Base-by-base conservation (phyloP, 1,140 invertebrate species). In the Myzus persicae region DNA sequence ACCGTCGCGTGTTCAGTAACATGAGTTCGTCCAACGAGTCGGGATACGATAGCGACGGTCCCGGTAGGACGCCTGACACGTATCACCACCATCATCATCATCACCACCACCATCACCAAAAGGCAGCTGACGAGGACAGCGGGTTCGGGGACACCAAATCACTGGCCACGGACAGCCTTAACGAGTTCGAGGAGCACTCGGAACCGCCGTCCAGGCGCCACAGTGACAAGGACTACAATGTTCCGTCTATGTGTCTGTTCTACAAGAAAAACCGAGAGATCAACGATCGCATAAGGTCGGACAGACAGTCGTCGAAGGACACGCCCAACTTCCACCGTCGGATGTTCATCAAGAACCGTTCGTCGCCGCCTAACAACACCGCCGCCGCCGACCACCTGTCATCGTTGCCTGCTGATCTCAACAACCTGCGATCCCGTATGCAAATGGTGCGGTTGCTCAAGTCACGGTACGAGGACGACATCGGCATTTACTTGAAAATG, bases 11-110 rank as follows among this genome's bases (percentile, higher is more conserved):
- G 18, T 93, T 51, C 38, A 95, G 97, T 95, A 97, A 97, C 95
- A 96, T 97, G 26, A 97, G 97, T 95, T 93, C 91, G 14, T 98
- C 97, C 46, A 98, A 97, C 94, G 97, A 98, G 95, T 98, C 97
- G 51, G 97, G 97, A 38, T 98, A 98, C 94, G 97, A 98, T 94
- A 97, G 97, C 95, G 97, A 98, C 94, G 93, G 93, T 38, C 88
- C 94, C 44, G 38, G 82, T 40, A 76, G 94, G 24, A 85, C 91
- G 36, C 26, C 84, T 4, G 91, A 93, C 36, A 36, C 36, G 67
- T 51, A 38, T n/a, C 59, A 38, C 59, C 31, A 8, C 24, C 44
- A 51, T 51, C 48, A 8, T 38, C 44, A 44, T 44, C 42, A 26
- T 22, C 22, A 67, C 54, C 54, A 46, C 6, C 38, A 81, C 54